Conservation (phyloP, 92 coral and sea anemone genomes). For the Pocillopora meandrina region DNA sequence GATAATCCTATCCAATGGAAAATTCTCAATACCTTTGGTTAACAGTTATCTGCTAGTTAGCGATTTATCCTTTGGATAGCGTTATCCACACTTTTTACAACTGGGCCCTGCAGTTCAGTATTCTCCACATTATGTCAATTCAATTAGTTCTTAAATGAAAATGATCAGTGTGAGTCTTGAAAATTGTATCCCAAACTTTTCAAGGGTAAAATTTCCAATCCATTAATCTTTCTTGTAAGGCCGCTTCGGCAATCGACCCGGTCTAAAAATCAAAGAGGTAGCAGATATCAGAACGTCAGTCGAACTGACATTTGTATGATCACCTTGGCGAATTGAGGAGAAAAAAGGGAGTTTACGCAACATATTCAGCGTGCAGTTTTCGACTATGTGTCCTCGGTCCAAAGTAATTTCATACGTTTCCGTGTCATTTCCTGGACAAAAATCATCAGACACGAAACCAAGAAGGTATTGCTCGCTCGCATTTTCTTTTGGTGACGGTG, state of each 20-base stretch:
- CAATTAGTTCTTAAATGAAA: no score
- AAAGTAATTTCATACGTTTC: slow-evolving; percentile 27
- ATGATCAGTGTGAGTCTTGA: no score
- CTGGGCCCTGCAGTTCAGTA: no score
- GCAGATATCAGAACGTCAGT: background rate
- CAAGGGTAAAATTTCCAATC: no score
- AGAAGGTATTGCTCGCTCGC: slow-evolving; percentile 5
- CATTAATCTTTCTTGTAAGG: background rate
- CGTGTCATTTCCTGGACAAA: background rate
- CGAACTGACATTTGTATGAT: background rate
- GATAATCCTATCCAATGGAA: no score
- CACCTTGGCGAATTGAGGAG: slow-evolving; percentile 24
- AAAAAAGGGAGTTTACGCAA: slow-evolving; percentile 34
- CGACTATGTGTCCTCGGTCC: background rate
- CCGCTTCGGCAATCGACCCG: background rate
- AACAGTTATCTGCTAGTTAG: no score
- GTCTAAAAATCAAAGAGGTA: background rate
- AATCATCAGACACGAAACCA: slow-evolving; percentile 20
- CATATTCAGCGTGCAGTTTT: slow-evolving; percentile 3
- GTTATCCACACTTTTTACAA: no score
- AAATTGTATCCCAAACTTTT: no score
- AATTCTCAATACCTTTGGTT: no score
- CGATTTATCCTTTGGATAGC: no score
- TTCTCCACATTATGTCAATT: no score
- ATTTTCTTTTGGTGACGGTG: background rate